phyloP scores from a whole-genome alignment of 2,888 invertebrate species.

The Eubasilissa splendida region DNA sequence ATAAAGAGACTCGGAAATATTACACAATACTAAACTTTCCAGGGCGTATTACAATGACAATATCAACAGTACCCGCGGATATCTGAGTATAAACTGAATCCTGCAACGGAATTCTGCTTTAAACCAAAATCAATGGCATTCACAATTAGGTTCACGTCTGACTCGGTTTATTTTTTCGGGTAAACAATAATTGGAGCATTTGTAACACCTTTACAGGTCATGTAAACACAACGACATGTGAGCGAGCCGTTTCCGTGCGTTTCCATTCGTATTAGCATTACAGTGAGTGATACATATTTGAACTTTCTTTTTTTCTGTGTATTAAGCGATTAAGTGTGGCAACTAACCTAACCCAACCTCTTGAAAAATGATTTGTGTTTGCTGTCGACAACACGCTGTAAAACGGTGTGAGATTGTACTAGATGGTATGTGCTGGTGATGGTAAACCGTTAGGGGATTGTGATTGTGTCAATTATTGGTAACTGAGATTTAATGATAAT shows the following conservation, averaged over 20 bases:
- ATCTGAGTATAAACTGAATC: neutral
- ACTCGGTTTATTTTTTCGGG: too few species aligned
- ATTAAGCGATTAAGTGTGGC: constrained; percentile 2
- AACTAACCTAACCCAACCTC: neutral
- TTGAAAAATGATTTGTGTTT: neutral
- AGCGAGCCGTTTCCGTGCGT: constrained; percentile 11
- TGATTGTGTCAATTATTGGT: too few species aligned
- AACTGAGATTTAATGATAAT: too few species aligned
- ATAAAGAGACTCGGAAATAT: neutral
- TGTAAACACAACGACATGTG: neutral
- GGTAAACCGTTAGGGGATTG: too few species aligned
- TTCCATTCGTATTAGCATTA: constrained; percentile 19
- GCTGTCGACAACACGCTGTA: neutral
- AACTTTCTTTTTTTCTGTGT: constrained; percentile 17
- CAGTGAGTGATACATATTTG: constrained; percentile 18
- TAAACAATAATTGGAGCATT: too few species aligned
- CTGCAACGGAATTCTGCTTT: too few species aligned
- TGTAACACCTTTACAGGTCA: neutral
- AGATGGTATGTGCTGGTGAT: too few species aligned
- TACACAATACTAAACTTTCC: neutral
- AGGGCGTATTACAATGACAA: neutral
- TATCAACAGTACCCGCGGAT: neutral
- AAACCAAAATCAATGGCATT: too few species aligned
- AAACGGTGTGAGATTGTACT: too few species aligned
- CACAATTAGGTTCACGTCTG: too few species aligned